phyloP scores from a whole-genome alignment of 1,140 invertebrate species.

The Chrysomallon squamiferum region DNA sequence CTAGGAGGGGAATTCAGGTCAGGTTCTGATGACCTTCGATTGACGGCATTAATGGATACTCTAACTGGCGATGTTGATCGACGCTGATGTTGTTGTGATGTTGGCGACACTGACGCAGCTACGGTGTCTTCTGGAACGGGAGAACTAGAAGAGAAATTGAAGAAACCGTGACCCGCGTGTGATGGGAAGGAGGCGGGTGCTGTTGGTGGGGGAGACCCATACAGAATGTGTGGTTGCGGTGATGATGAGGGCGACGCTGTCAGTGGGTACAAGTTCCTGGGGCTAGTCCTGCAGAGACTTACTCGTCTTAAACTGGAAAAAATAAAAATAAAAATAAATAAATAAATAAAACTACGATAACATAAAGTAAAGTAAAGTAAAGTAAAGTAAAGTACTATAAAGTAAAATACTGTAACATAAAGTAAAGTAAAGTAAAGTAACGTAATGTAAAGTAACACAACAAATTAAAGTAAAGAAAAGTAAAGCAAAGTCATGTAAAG shows the following conservation, averaged over 20 bases:
- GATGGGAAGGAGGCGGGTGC: conserved; percentile 33
- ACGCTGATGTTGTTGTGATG: conserved; percentile 14
- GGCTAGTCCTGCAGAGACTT: neutral
- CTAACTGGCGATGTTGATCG: conserved; percentile 28
- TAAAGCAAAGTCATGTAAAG: no score
- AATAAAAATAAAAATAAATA: no score
- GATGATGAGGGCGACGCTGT: conserved; percentile 16
- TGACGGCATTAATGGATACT: neutral
- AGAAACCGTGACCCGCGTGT: conserved; percentile 67
- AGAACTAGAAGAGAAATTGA: conserved; percentile 57
- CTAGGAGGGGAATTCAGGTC: conserved; percentile 91
- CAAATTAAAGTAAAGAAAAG: no score
- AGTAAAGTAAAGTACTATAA: no score
- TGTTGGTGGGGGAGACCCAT: conserved; percentile 21
- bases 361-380: no score
- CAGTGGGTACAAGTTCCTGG: conserved; percentile 15
- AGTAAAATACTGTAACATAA: no score
- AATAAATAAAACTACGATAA: no score
- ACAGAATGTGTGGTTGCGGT: neutral
- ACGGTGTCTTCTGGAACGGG: conserved; percentile 43
- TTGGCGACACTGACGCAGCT: conserved; percentile 30
- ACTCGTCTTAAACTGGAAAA: conserved; percentile 24
- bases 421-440: no score
- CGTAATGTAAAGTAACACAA: no score
- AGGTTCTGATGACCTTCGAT: conserved; percentile 85